Base-by-base conservation (phyloP, 2,113 vertebrate species). In the Leucoraja erinaceus region DNA sequence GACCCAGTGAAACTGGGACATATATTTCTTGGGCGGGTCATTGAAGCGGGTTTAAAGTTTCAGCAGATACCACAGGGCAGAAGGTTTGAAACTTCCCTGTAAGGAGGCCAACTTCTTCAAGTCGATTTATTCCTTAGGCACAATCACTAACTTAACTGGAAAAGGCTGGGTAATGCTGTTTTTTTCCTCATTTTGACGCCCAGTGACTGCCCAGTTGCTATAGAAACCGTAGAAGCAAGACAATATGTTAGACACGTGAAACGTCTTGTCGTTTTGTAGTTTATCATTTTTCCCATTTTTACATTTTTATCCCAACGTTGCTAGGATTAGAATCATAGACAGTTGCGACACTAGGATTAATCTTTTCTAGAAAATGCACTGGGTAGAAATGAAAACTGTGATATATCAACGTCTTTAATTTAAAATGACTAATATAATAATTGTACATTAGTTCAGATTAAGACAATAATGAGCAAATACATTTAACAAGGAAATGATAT, bases 261-360 rank as follows among this genome's bases (percentile, higher is more conserved):
- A 78, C 28, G 5, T 28, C 72, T 75, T 28, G 28, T 78, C 76
- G 11, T 78, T 33, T 12, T 78, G 76, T 28, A 33, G 47, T 31
- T 92, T 16, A 66, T 92, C 90, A 92, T 61, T 25, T 66, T 47
- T 33, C 16, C 66, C 91, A 74, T 66, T 75, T 38, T 68, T 47
- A 31, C 91, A 93, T 66, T 47, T 93, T 31, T 68, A 68, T 25
- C n/a, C n/a, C 2, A 76, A 61, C 0, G 20, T 47, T 47, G 38
- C 38, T 47, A 47, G 38, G 38, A 47, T 47, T 47, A 47, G 38
- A 47, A 47, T 47, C 38, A 47, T 47, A 47, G 16, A 2, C 16
- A 16, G 11, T 68, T 68, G 5, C 66, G 2, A 68, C 61, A 28
- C 92, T 75, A 93, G 92, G 68, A 93, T 93, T 83, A 93, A 61